phyloP scores from a whole-genome alignment of 2,797 vertebrate species.

The Periophthalmus magnuspinnatus region DNA sequence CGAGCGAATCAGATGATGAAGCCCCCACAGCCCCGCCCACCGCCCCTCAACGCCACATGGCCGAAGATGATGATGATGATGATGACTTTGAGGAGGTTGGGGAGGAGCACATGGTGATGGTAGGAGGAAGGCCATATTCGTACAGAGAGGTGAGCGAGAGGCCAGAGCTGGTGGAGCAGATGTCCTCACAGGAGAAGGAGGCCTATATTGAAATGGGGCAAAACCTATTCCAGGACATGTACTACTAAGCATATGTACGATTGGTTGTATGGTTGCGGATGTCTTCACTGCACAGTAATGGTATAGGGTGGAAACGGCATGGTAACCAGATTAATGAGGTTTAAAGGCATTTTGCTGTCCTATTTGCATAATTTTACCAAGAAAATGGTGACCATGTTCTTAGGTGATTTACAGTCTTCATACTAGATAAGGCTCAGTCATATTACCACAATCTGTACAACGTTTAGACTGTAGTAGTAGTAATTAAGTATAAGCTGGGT shows the following conservation, averaged over 20 bases:
- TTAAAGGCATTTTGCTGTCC: not conserved
- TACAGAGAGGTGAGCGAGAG: constrained; percentile 94
- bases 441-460: not conserved
- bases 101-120: constrained; percentile 86
- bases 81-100: constrained; percentile 95
- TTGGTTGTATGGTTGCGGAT: not conserved
- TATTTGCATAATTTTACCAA: not conserved
- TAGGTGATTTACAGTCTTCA: not conserved
- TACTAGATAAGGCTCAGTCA: not conserved
- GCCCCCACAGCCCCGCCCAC: constrained; percentile 68
- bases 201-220: constrained; percentile 96
- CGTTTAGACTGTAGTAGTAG: not conserved
- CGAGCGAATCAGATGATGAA: constrained; percentile 95
- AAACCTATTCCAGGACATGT: constrained; percentile 95
- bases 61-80: constrained; percentile 86
- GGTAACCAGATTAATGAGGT: not conserved
- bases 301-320: not conserved
- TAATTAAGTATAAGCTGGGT: not conserved
- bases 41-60: constrained; percentile 10
- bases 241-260: constrained; percentile 61
- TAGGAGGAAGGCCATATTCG: constrained; percentile 84
- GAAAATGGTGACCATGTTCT: not conserved
- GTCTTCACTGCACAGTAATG: not conserved
- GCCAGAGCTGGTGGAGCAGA: constrained; percentile 92
- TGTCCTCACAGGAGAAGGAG: constrained; percentile 94